Conservation (phyloP, 2,888 invertebrate species). For the Drosophila paramelanica region DNA sequence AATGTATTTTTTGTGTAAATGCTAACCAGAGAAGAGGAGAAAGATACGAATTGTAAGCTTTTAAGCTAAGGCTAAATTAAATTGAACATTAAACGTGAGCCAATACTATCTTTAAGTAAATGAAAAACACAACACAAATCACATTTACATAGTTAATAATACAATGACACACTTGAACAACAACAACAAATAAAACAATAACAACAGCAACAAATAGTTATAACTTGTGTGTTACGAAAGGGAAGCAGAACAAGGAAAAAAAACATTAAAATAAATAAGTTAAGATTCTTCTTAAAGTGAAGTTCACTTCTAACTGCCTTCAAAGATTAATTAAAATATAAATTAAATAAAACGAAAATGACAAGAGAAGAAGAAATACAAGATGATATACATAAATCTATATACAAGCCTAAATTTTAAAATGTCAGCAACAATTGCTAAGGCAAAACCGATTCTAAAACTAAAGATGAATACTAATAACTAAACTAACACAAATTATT, state of each 20-base stretch:
- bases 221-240: slow-evolving; percentile 4
- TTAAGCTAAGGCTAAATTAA: slow-evolving; percentile 27
- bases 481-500: slow-evolving; percentile 3
- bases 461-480: neutral
- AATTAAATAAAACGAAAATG: slow-evolving; percentile 9
- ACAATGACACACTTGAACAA: slow-evolving; percentile 3
- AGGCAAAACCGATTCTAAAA: neutral
- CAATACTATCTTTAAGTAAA: slow-evolving; percentile 47
- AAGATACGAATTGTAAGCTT: slow-evolving; percentile 36
- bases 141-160: slow-evolving; percentile 27
- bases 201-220: slow-evolving; percentile 19
- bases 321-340: slow-evolving; percentile 22
- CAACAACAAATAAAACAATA: slow-evolving; percentile 2
- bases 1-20: slow-evolving; percentile 52
- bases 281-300: slow-evolving; percentile 51
- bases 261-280: slow-evolving; percentile 20
- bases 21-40: slow-evolving; percentile 19
- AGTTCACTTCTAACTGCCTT: slow-evolving; percentile 69
- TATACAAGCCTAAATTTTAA: slow-evolving; percentile 18
- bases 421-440: slow-evolving; percentile 17
- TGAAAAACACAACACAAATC: slow-evolving; percentile 13
- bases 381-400: slow-evolving; percentile 17
- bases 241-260: neutral
- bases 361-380: slow-evolving; percentile 2
- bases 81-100: slow-evolving; percentile 55